A percentile compares a stretch with the other conserved stretches of the same genome.
These are phyloP conservation scores for Psylliodes chrysocephalus DNA, from an alignment of 2,888 invertebrate species.

Conservation along the genomic window DNA sequence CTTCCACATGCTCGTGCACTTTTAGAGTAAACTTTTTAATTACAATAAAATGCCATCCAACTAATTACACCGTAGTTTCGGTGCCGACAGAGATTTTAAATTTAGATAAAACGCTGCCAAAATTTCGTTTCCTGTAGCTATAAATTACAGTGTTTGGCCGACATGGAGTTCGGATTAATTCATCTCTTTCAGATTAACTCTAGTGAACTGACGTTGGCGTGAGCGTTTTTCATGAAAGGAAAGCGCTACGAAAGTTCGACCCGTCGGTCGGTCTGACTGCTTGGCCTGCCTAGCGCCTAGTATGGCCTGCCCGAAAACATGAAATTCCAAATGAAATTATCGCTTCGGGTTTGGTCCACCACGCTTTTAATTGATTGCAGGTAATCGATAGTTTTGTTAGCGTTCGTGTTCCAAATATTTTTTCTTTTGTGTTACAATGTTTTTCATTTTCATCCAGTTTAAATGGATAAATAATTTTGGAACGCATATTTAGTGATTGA, in stretches of 20 bases:
- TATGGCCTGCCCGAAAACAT: slow-evolving; percentile 38
- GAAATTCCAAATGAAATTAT: slow-evolving; percentile 50
- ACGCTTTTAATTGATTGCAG: slow-evolving; percentile 36
- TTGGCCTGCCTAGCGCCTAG: background rate
- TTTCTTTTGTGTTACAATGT: no score
- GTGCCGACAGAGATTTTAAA: slow-evolving; percentile 63
- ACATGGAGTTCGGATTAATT: slow-evolving; percentile 65
- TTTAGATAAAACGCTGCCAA: slow-evolving; percentile 66
- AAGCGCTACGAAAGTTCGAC: slow-evolving; percentile 39
- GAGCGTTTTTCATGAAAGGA: slow-evolving; percentile 49
- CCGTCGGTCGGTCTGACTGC: background rate
- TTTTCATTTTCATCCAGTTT: background rate
- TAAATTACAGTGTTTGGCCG: slow-evolving; percentile 64
- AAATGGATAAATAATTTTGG: background rate
- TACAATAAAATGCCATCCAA: slow-evolving; percentile 63
- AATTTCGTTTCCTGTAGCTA: slow-evolving; percentile 63
- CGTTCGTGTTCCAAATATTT: slow-evolving; percentile 18
- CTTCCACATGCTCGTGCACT: slow-evolving; percentile 52
- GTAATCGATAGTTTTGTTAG: slow-evolving; percentile 31
- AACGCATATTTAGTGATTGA: no score
- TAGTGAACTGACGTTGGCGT: slow-evolving; percentile 63
- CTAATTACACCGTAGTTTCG: slow-evolving; percentile 63
- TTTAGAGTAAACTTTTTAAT: slow-evolving; percentile 60
- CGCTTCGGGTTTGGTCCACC: slow-evolving; percentile 36
- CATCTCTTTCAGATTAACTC: slow-evolving; percentile 65